A percentile compares a stretch with the other conserved stretches of the same genome.
These are phyloP conservation scores for Macrotis lagotis DNA, from an alignment of 2,113 vertebrate genomes.

Conservation along the genomic window DNA sequence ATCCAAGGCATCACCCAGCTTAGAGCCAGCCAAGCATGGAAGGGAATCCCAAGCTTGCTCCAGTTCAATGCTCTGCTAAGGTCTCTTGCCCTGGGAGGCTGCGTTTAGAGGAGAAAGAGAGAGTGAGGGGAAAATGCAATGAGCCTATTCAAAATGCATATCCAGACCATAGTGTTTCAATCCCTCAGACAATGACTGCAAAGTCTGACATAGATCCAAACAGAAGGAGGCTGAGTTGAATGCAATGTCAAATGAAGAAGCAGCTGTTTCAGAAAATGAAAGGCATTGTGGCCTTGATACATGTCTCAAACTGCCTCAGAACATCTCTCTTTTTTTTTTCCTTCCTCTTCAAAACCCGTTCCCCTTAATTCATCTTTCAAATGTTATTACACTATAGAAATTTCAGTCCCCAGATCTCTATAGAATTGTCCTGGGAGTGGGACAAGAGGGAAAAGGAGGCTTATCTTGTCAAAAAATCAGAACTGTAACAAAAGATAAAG, in stretches of 20 bases:
- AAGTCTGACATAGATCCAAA: conserved; percentile 52
- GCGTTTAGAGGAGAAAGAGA: not conserved
- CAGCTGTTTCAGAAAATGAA: not conserved
- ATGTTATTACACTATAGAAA: not conserved
- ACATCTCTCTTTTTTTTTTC: not conserved
- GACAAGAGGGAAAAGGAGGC: not conserved
- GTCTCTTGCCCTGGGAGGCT: not conserved
- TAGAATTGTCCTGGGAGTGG: not conserved
- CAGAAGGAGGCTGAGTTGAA: not conserved
- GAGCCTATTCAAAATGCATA: conserved; percentile 8
- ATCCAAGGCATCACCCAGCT: conserved; percentile 54
- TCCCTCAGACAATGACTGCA: conserved; percentile 42
- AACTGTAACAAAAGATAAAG: conserved; percentile 13
- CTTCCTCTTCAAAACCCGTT: not conserved
- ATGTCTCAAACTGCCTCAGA: not conserved
- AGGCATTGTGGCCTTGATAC: conserved; percentile 8
- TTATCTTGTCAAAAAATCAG: not conserved
- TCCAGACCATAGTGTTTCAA: not conserved
- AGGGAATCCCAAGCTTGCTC: not conserved
- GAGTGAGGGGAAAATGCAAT: not conserved
- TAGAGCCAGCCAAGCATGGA: not conserved
- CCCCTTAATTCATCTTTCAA: conserved; percentile 18
- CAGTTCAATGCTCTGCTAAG: conserved; percentile 25
- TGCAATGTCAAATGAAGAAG: conserved; percentile 40
- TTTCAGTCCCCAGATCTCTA: not conserved